Evolutionary conservation across 2,113 vertebrate genomes (phyloP), one percentile per base, ranked within the genome.

Genomic region (Casuarius casuarius): DNA sequence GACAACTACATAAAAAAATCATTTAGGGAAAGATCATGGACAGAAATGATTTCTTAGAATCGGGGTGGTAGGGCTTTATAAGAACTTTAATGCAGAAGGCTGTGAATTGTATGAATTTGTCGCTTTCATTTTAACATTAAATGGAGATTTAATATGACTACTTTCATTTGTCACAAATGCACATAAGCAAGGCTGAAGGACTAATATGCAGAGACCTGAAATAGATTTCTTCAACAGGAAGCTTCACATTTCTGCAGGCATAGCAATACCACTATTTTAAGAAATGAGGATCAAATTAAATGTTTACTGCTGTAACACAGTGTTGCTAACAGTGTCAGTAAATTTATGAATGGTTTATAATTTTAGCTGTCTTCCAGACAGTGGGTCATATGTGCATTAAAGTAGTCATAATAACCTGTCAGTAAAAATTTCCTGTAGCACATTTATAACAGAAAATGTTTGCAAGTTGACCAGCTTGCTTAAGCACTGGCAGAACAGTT

Each of bases 211-310:
- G 67, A 90, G 86, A 89, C 65, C 87, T 94, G 95, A 97, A 97
- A 91, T 6, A 93, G 28, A 74, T 49, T 95, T 91, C 91, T 91
- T 95, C 92, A 77, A 79, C 33, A 89, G 83, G 78, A 96, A 86
- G 66, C 51, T 59, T 71, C 5, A 8, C 48, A 75, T 86, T 96
- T 81, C 88, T 94, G 74, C 46, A 65, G 75, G 72, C n/a, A 0
- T 87, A 87, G 65, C 48, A 90, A 82, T 86, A 96, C 75, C 35
- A 78, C 87, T 96, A 51, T 96, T 97, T 94, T 90, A 96, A 95
- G 96, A 95, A 97, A 97, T 75, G 89, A 97, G 87, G 83, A 97
- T 97, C 86, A 97, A 97, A 97, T 97, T 97, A 98, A 98, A 97
- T 97, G 92, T 97, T 97, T 95, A 90, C 76, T 15, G n/a, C 91